A percentile compares a stretch with the other conserved stretches of the same genome.
Evolutionary conservation across 1,140 invertebrate species (phyloP).

Genomic region (Macrosteles quadrilineatus): DNA sequence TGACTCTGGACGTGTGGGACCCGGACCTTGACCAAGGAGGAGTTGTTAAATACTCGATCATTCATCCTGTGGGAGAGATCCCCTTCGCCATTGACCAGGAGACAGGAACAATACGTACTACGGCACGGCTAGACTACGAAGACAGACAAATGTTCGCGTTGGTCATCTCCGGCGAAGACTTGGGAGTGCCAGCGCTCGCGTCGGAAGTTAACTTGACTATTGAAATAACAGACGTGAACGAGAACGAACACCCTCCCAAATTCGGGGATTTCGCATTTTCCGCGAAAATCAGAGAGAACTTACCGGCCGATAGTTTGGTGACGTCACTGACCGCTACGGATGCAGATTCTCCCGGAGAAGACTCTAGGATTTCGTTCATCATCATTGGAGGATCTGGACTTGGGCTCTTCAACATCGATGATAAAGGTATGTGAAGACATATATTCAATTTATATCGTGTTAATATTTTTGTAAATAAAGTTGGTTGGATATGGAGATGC

Average conservation of each 20-base stretch:
- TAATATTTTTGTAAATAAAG: too few species aligned
- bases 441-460: too few species aligned
- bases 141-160: slow-evolving; percentile 84
- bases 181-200: slow-evolving; percentile 72
- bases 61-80: slow-evolving; percentile 57
- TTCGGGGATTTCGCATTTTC: slow-evolving; percentile 80
- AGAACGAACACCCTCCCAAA: slow-evolving; percentile 79
- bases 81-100: slow-evolving; percentile 73
- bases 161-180: slow-evolving; percentile 77
- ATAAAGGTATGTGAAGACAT: slow-evolving; percentile 73
- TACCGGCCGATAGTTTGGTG: slow-evolving; percentile 69
- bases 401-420: slow-evolving; percentile 87
- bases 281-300: slow-evolving; percentile 72
- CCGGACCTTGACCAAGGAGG: slow-evolving; percentile 81
- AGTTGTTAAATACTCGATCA: slow-evolving; percentile 69
- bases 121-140: slow-evolving; percentile 79
- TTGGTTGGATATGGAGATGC: too few species aligned
- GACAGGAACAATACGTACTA: slow-evolving; percentile 80
- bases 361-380: slow-evolving; percentile 80
- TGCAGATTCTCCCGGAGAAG: slow-evolving; percentile 71
- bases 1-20: slow-evolving; percentile 81
- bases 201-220: slow-evolving; percentile 76
- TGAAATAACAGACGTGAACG: slow-evolving; percentile 90
- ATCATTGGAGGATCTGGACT: slow-evolving; percentile 87
- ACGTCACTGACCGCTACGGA: slow-evolving; percentile 76